phyloP scores from a whole-genome alignment of 2,113 vertebrate species.

The Nyctereutes procyonoides region DNA sequence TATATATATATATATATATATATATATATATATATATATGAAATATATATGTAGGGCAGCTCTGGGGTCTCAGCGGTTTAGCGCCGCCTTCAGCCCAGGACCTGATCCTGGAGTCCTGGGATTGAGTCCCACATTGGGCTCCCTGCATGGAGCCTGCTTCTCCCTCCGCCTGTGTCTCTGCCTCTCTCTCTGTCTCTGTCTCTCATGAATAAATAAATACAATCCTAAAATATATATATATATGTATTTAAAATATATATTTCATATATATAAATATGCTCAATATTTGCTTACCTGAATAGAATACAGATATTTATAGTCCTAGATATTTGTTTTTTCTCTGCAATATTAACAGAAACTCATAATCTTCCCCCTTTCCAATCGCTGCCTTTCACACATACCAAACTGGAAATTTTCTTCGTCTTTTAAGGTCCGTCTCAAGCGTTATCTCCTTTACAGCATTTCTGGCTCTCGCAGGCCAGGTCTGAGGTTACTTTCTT shows the following conservation, averaged over 20 bases:
- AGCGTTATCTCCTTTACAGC: conserved; percentile 1
- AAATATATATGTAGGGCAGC: not conserved
- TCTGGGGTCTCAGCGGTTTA: too few relatives aligned
- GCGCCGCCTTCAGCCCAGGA: too few relatives aligned
- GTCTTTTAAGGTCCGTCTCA: not conserved
- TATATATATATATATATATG: not conserved
- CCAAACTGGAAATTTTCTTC: not conserved
- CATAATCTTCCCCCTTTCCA: not conserved
- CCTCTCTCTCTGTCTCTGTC: too few relatives aligned
- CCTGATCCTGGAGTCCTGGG: too few relatives aligned
- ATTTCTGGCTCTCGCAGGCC: not conserved
- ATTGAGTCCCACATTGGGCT: too few relatives aligned
- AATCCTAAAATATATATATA: not conserved
- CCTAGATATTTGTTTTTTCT: not conserved
- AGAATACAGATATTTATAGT: not conserved
- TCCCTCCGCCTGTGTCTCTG: too few relatives aligned
- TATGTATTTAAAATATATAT: not conserved
- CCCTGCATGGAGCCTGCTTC: too few relatives aligned
- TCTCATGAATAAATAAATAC: too few relatives aligned
- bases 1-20: not conserved
- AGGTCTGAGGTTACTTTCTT: not conserved
- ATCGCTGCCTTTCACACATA: not conserved
- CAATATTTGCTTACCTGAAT: not conserved
- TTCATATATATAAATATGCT: not conserved
- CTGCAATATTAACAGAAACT: not conserved